phyloP scores from a whole-genome alignment of 2,113 vertebrate species.

The Stigmatopora nigra region DNA sequence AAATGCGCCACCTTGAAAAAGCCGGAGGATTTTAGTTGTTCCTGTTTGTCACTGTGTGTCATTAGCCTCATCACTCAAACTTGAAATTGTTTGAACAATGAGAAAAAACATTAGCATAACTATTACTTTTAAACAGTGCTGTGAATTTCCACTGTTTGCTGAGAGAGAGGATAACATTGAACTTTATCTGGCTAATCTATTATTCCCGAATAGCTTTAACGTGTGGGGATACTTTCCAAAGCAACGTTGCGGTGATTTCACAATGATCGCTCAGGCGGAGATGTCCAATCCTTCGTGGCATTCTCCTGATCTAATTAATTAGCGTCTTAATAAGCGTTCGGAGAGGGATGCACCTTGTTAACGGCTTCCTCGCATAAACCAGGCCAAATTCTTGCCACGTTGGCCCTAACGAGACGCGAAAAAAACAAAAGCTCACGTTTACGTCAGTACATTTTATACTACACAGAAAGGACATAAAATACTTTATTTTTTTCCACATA shows the following conservation, averaged over 20 bases:
- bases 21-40: constrained; percentile 18
- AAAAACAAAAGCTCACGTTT: constrained; percentile 4
- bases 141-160: not conserved
- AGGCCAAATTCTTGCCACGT: constrained; percentile 17
- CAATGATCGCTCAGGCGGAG: constrained; percentile 57
- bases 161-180: no score
- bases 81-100: not conserved
- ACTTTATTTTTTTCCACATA: no score
- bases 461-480: not conserved
- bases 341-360: constrained; percentile 39
- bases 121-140: not conserved
- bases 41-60: constrained; percentile 8
- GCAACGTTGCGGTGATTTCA: constrained; percentile 46
- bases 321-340: constrained; percentile 50
- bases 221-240: constrained; percentile 52
- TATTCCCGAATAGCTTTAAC: constrained; percentile 50
- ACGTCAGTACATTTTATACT: not conserved
- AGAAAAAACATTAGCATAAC: not conserved
- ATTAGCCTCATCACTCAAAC: constrained; percentile 18
- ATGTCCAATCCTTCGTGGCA: constrained; percentile 61
- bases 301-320: constrained; percentile 65
- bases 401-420: constrained; percentile 23
- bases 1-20: constrained; percentile 6
- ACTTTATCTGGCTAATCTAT: no score
- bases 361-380: constrained; percentile 29